Evolutionary conservation across 2,113 vertebrate species (phyloP).

Genomic region (Alectura lathami): DNA sequence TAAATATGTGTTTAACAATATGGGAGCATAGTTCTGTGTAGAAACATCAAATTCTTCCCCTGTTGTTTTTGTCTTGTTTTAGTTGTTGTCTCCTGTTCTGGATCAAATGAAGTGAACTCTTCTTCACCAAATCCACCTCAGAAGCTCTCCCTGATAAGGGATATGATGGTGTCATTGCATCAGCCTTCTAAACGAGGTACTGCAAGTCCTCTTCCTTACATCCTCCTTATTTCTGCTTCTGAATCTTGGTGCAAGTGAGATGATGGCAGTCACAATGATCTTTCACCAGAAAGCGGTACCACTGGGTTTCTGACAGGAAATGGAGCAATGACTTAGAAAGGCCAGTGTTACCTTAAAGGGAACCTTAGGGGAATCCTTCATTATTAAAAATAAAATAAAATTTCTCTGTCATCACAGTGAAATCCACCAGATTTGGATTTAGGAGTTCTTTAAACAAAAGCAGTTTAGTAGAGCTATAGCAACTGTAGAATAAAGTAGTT

Average conservation of each 20-base stretch:
- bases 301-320: background rate
- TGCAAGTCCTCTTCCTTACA: background rate
- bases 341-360: background rate
- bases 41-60: background rate
- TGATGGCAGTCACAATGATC: background rate
- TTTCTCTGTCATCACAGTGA: background rate
- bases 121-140: conserved; percentile 12
- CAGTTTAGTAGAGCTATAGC: background rate
- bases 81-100: conserved; percentile 23
- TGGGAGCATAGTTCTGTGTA: background rate
- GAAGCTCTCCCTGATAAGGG: conserved; percentile 11
- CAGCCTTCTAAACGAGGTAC: conserved; percentile 53
- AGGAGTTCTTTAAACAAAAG: background rate
- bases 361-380: background rate
- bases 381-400: background rate
- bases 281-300: background rate
- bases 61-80: conserved; percentile 2
- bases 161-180: conserved; percentile 15
- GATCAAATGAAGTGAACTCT: conserved; percentile 18
- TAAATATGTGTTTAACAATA: background rate
- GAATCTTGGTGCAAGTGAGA: background rate
- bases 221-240: background rate
- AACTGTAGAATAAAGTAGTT: background rate
- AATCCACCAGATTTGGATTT: background rate
- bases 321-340: background rate